Evolutionary conservation across 2,113 vertebrate genomes (phyloP).

Genomic region (Lota lota): DNA sequence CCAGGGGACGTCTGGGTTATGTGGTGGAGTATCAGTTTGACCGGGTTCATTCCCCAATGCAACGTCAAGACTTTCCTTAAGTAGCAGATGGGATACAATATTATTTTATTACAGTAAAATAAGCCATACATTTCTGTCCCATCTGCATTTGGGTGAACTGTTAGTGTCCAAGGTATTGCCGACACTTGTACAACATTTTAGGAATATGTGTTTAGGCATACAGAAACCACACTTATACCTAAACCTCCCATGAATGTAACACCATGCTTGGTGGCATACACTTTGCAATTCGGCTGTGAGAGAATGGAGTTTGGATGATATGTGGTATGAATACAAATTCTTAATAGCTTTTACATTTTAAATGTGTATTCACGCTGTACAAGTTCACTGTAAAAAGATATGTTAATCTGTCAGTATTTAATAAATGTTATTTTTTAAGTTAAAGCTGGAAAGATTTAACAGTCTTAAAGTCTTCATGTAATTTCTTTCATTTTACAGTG

Average conservation of each 20-base stretch:
- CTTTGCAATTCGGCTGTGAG: slow-evolving; percentile 24
- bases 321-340: slow-evolving; percentile 25
- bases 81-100: too few species aligned
- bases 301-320: slow-evolving; percentile 26
- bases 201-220: too few species aligned
- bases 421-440: slow-evolving; percentile 45
- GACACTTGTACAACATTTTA: too few species aligned
- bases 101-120: too few species aligned
- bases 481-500: slow-evolving; percentile 57
- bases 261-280: slow-evolving; percentile 12
- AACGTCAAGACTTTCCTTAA: too few species aligned
- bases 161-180: too few species aligned
- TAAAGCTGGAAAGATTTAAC: slow-evolving; percentile 71
- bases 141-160: too few species aligned
- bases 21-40: too few species aligned
- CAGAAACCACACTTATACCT: too few species aligned
- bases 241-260: not conserved
- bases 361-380: slow-evolving; percentile 29
- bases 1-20: too few species aligned
- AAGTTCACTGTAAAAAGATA: slow-evolving; percentile 35
- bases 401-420: slow-evolving; percentile 27
- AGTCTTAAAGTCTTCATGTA: slow-evolving; percentile 74
- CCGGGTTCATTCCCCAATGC: too few species aligned
- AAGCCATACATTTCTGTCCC: too few species aligned
- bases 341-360: slow-evolving; percentile 31